Evolutionary conservation across 1,140 invertebrate species (phyloP).

Genomic region (Calliopsis andreniformis): DNA sequence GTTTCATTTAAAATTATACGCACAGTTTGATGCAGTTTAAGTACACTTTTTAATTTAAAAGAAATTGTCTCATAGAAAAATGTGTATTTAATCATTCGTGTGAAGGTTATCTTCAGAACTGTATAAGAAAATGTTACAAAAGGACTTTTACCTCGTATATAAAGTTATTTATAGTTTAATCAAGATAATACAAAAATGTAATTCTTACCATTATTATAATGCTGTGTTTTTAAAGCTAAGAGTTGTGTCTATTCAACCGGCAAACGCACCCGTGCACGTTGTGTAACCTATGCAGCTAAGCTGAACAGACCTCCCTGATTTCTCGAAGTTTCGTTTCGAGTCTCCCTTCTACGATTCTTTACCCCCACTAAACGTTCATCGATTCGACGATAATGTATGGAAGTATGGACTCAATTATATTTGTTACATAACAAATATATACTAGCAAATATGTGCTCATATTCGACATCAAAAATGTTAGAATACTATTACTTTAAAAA

Average conservation of each 20-base stretch:
- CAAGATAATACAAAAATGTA: not conserved
- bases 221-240: not conserved
- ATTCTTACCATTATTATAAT: conserved; percentile 55
- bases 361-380: conserved; percentile 37
- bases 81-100: not conserved
- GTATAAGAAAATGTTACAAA: not conserved
- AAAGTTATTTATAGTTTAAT: not conserved
- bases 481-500: no score
- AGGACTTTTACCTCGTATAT: not conserved
- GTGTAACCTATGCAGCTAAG: conserved; percentile 60
- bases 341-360: not conserved
- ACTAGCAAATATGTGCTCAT: no score
- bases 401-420: not conserved
- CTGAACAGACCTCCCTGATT: conserved; percentile 1
- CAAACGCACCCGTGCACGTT: conserved; percentile 65
- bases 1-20: not conserved
- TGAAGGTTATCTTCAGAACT: conserved; percentile 1
- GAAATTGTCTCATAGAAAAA: no score
- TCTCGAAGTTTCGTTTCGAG: conserved; percentile 74
- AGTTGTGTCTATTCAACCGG: conserved; percentile 34
- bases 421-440: conserved; percentile 34
- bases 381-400: conserved; percentile 21
- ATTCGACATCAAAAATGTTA: no score
- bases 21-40: no score
- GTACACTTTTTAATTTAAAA: not conserved